Evolutionary conservation across 2,797 vertebrate genomes (phyloP), one percentile per base, ranked within the genome.

Genomic region (Phrynocephalus guinanensis): DNA sequence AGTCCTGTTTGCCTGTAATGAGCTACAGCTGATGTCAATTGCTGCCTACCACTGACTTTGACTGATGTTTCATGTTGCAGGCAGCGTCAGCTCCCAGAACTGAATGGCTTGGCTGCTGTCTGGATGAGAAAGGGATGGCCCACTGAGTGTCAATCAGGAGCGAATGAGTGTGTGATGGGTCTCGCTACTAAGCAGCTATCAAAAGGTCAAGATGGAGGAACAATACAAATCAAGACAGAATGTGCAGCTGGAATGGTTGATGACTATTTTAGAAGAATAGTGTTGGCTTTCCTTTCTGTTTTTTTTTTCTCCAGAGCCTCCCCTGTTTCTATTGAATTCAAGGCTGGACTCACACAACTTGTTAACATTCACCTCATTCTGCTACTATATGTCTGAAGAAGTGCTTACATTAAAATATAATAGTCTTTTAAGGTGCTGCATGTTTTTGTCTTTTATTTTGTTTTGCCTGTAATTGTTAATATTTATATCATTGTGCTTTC

Each of bases 251-350:
- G 66, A 75, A 66, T 77, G 83, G 86, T 38, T 80, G 79, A 28
- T 77, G 18, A 86, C 38, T 0, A 0, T 28, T 63, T 75, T 87
- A 38, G 63, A 56, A 22, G 63, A 85, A 63, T 81, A 68, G 67
- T 82, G 73, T 48, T 63, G n/a, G 30, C 38, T 60, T 44, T 77
- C 67, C 38, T 48, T 0, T 0, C 22, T 24, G 52, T 2, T 71
- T 0, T 0, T 71, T 0, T 0, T 8, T 38, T 5, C 33, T 86
- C 33, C 24, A 48, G 66, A 30, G 52, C 52, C 79, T 20, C 15
- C 33, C 75, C 13, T 38, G 82, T 48, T 4, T 38, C 73, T 75
- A 50, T 18, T 63, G 33, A 66, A 10, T 9, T 50, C 63, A 63
- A 81, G 4, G 24, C 0, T 77, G 63, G 5, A 78, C 68, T 68